These are phyloP conservation scores for Mythimna ferrago DNA, from an alignment of 2,888 invertebrate species.

Conservation along the genomic window DNA sequence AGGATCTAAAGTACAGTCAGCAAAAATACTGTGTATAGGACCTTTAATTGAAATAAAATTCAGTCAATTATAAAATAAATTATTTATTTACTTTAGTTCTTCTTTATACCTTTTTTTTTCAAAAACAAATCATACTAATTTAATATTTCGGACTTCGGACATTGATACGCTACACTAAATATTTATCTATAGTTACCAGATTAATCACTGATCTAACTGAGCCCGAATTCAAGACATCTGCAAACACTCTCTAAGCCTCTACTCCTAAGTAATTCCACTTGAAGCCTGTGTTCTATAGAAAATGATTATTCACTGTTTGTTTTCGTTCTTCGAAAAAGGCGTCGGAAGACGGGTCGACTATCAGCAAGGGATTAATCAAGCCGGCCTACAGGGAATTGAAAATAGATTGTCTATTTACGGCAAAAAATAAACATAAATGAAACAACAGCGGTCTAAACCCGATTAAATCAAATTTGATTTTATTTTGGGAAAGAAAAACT, in stretches of 20 bases:
- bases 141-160: neutral
- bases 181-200: neutral
- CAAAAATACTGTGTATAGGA: too few relatives aligned
- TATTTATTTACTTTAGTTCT: too few relatives aligned
- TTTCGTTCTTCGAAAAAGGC: constrained; percentile 1
- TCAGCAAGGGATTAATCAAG: constrained; percentile 27
- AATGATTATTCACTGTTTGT: constrained; percentile 19
- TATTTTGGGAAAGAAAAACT: constrained; percentile 6
- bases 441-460: constrained; percentile 20
- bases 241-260: constrained; percentile 19
- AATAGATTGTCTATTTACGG: constrained; percentile 40
- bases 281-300: neutral
- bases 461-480: constrained; percentile 26
- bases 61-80: too few relatives aligned
- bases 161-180: neutral
- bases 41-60: too few relatives aligned
- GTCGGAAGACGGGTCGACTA: neutral
- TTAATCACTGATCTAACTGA: constrained; percentile 17
- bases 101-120: too few relatives aligned
- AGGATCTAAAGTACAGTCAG: too few relatives aligned
- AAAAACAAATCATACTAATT: neutral
- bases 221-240: neutral
- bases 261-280: constrained; percentile 1
- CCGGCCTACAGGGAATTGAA: constrained; percentile 21
- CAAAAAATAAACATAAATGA: constrained; percentile 28